Evolutionary conservation across 2,113 vertebrate species (phyloP), one percentile per base, ranked within the genome.

Genomic region (Beaufortia kweichowensis): DNA sequence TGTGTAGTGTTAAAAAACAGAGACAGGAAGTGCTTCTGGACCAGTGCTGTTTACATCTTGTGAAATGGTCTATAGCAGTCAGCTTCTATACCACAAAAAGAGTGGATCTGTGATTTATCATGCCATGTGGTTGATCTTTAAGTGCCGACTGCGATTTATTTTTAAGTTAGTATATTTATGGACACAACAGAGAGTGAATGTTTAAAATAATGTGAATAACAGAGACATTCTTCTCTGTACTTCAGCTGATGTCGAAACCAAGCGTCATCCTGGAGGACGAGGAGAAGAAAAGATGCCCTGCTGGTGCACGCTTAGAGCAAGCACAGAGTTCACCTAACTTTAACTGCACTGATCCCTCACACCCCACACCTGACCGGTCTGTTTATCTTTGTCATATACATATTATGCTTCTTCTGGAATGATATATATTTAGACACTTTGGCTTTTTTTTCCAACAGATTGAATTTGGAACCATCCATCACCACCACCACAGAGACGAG

Each of bases 371-470:
- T 10, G 33, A 74, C 1, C 64, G 69, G 80, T 77, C 9, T 60
- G 23, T 60, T n/a, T n/a, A n/a, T n/a, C n/a, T n/a, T n/a, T n/a
- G n/a, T n/a, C n/a, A n/a, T n/a, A n/a, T n/a, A n/a, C n/a, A n/a
- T n/a, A n/a, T n/a, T n/a, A n/a, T n/a, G n/a, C n/a, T n/a, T n/a
- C n/a, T n/a, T n/a, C n/a, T n/a, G n/a, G n/a, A n/a, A n/a, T n/a
- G n/a, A n/a, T 63, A 19, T 24, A 64, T 35, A 31, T 19, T 46
- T 62, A 23, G n/a, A 17, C 15, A 9, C 33, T 24, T 6, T 53
- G 19, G 14, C 24, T 10, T 56, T 11, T 53, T 10, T 3, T 28
- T 29, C 10, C 71, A n/a, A 21, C 83, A 91, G 90, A 65, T 61
- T 76, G 12, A 74, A 28, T 9, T 48, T 82, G 23, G 62, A 67